Conservation (phyloP, 1,140 invertebrate species). For the Dufourea novaeangliae region DNA sequence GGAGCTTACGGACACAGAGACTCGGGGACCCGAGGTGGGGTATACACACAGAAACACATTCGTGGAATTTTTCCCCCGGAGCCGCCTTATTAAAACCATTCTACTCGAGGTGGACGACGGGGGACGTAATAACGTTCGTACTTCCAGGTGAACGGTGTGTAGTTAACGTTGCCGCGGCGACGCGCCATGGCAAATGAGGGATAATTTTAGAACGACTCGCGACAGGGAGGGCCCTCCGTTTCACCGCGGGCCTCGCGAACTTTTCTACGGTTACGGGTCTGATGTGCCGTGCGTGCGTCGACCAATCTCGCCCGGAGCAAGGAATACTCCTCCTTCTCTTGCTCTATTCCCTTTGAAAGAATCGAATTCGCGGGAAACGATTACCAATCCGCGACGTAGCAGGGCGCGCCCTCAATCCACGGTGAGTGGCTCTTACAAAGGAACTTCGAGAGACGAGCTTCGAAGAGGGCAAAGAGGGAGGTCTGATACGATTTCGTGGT, state of each 20-base stretch:
- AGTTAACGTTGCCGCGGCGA: neutral
- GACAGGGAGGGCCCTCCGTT: neutral
- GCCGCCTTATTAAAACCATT: slow-evolving; percentile 16
- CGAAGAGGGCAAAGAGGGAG: too few species aligned
- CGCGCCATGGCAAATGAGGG: neutral
- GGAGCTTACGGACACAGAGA: too few species aligned
- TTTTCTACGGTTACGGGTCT: slow-evolving; percentile 4
- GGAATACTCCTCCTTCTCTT: slow-evolving; percentile 12
- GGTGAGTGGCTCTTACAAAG: neutral
- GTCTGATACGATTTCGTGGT: too few species aligned
- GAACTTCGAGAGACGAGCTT: neutral
- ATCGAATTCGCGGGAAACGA: slow-evolving; percentile 39
- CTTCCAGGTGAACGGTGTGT: neutral
- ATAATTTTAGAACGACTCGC: slow-evolving; percentile 20
- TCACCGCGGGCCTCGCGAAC: neutral
- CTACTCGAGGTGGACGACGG: neutral
- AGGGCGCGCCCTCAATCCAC: too few species aligned
- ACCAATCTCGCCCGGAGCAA: neutral
- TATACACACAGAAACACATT: neutral
- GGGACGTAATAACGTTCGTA: neutral
- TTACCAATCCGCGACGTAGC: neutral
- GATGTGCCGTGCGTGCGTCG: neutral
- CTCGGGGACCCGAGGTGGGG: neutral
- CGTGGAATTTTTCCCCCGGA: slow-evolving; percentile 1
- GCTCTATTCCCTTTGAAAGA: neutral